Base-by-base conservation (phyloP, 2,888 invertebrate genomes). In the Lepetodrilus schrolli region DNA sequence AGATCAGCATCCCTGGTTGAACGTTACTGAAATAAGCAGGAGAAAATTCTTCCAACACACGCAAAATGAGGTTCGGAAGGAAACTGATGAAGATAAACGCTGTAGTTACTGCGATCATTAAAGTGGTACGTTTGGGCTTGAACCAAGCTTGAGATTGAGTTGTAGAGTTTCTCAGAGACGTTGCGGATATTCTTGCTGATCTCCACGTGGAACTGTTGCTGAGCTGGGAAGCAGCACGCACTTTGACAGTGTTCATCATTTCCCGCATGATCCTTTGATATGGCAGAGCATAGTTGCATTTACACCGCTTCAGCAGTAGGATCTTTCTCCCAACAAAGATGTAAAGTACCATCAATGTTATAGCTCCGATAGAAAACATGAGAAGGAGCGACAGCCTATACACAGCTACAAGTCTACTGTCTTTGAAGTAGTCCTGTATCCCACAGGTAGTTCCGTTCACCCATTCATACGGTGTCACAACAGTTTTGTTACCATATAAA, bases 1-100 rank as follows among this genome's bases (percentile, higher is more conserved):
- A n/a, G 13, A 21, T 68, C 5, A 43, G 23, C 21, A 23, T 26
- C 4, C 47, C 13, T n/a, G n/a, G 13, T 13, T 17, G 13, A 0
- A 43, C 3, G 10, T 43, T 43, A 47, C 13, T 7, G 17, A 68
- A n/a, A 26, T 26, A 21, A 47, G 23, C 68, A 5, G 23, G n/a
- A n/a, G 7, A 21, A 13, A 68, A 23, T n/a, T 68, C 21, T 8
- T 68, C 26, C 21, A 26, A 2, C 26, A 47, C 26, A 5, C 68
- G 68, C 23, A 68, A 23, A 30, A 68, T 68, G 26, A 68, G 47
- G 43, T 26, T 68, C 0, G 68, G 68, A n/a, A 68, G 47, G n/a
- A 68, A 68, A 17, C 68, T 68, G 23, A 68, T 4, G 26, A 43
- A 68, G 38, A 47, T 47, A 10, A 68, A n/a, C 10, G 47, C 13